phyloP scores from a whole-genome alignment of 2,797 vertebrate species.

The Florisuga fusca region DNA sequence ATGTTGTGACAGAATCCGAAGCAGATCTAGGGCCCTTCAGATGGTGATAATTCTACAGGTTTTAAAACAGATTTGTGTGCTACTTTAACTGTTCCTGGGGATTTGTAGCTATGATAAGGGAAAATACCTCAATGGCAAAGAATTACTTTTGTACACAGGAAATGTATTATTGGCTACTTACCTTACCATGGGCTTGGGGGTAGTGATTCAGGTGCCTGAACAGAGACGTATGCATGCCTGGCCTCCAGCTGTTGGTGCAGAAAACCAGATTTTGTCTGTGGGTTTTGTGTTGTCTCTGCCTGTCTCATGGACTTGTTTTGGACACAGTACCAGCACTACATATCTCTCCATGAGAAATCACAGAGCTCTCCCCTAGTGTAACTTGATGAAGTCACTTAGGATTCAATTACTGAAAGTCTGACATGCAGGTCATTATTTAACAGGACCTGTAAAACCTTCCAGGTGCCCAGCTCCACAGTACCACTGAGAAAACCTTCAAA shows the following conservation, averaged over 20 bases:
- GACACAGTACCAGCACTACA: rapidly evolving
- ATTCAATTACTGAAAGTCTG: not conserved
- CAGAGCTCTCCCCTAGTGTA: not conserved
- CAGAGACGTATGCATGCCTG: not conserved
- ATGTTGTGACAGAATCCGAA: not conserved
- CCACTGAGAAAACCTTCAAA: not conserved
- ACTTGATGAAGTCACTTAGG: not conserved
- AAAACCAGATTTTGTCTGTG: not conserved
- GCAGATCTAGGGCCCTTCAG: not conserved
- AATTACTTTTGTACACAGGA: not conserved
- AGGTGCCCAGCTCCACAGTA: not conserved
- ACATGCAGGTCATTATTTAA: not conserved
- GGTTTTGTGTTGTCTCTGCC: not conserved
- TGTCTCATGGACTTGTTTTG: not conserved
- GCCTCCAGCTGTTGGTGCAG: not conserved
- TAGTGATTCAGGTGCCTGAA: not conserved
- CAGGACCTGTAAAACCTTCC: not conserved
- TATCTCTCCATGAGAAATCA: not conserved
- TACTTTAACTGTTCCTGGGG: not conserved
- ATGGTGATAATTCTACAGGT: not conserved
- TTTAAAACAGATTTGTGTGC: not conserved
- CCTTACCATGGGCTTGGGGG: not conserved
- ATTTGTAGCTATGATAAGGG: not conserved
- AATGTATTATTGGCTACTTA: not conserved
- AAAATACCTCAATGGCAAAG: not conserved